Conservation (phyloP, 2,113 vertebrate genomes). For the Myotis lucifugus region DNA sequence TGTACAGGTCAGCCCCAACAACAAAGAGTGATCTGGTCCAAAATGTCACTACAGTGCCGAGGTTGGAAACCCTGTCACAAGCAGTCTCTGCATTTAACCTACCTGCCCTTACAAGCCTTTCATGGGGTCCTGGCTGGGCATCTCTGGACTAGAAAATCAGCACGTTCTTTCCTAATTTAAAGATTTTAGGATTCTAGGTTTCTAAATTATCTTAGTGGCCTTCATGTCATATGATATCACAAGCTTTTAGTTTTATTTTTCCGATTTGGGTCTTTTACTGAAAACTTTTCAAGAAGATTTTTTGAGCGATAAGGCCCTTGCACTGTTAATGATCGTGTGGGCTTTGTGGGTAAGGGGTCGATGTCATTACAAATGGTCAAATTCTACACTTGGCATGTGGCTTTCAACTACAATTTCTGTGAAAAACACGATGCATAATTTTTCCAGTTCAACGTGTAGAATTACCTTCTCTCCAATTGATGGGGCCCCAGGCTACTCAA, state of each 20-base stretch:
- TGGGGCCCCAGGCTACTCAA: not conserved
- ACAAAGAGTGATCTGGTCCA: not conserved
- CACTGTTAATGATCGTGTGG: not conserved
- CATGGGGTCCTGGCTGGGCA: not conserved
- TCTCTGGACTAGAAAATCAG: not conserved
- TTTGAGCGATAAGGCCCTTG: not conserved
- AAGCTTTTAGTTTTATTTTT: slow-evolving; percentile 35
- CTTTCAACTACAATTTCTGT: slow-evolving; percentile 8
- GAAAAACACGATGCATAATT: not conserved
- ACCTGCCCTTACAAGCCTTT: not conserved
- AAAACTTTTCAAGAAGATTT: slow-evolving; percentile 25
- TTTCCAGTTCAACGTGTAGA: not conserved
- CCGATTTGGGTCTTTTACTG: slow-evolving; percentile 1
- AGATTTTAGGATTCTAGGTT: not conserved
- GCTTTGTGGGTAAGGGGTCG: not conserved
- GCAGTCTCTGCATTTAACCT: not conserved
- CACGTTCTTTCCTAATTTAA: not conserved
- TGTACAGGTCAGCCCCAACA: not conserved
- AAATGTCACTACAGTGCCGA: not conserved
- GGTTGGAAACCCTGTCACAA: not conserved
- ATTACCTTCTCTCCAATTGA: slow-evolving; percentile 32
- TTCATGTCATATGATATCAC: not conserved
- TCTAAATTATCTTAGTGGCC: not conserved
- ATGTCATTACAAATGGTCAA: slow-evolving; percentile 29
- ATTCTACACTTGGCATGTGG: not conserved